These are phyloP conservation scores for Suricata suricatta DNA, from an alignment of 2,113 vertebrate genomes.

Conservation along the genomic window DNA sequence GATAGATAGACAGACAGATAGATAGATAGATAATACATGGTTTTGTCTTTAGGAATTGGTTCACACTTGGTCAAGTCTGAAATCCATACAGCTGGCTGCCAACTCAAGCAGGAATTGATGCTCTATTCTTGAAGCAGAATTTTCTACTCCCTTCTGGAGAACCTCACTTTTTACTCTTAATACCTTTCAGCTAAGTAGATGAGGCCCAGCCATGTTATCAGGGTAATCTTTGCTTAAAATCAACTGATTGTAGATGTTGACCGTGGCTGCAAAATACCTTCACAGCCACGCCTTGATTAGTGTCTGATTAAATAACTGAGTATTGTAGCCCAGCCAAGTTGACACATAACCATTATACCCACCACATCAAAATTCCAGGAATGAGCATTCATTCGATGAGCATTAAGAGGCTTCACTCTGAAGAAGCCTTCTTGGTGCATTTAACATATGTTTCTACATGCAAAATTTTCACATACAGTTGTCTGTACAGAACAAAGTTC, in stretches of 20 bases:
- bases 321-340: not conserved
- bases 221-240: not conserved
- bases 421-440: not conserved
- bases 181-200: not conserved
- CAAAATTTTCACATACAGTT: not conserved
- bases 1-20: not conserved
- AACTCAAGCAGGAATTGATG: not conserved
- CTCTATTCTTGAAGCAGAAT: not conserved
- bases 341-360: not conserved
- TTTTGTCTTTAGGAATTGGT: not conserved
- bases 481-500: not conserved
- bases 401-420: not conserved
- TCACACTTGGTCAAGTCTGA: not conserved
- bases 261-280: not conserved
- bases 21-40: not conserved
- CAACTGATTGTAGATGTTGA: not conserved
- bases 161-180: not conserved
- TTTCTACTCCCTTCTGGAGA: not conserved
- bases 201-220: not conserved
- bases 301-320: not conserved
- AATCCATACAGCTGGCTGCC: not conserved
- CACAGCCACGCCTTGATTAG: not conserved
- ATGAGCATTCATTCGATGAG: not conserved
- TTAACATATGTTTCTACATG: not conserved
- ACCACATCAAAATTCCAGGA: conserved; percentile 6